Evolutionary conservation across 2,888 invertebrate species (phyloP).

Genomic region (Hipparchia sbordonii): DNA sequence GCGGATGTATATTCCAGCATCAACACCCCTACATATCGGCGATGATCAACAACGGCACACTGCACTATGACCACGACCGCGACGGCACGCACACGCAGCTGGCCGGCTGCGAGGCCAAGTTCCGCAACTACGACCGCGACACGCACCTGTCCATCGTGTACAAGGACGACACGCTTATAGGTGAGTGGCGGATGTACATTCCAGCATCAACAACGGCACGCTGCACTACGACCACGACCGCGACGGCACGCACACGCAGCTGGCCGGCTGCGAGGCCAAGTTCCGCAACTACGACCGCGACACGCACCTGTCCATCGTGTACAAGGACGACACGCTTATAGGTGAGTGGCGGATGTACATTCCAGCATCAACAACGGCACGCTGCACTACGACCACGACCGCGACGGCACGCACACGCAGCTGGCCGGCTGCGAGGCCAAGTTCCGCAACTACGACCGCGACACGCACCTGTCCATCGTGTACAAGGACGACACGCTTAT

Average conservation of each 20-base stretch:
- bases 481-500: slow-evolving; percentile 95
- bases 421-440: no score
- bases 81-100: slow-evolving; percentile 35
- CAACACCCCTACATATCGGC: slow-evolving; percentile 44
- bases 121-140: slow-evolving; percentile 85
- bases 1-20: slow-evolving; percentile 85
- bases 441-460: no score
- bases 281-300: no score
- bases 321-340: slow-evolving; percentile 94
- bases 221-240: slow-evolving; percentile 98
- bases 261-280: no score
- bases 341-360: slow-evolving; percentile 83
- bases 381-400: slow-evolving; percentile 97
- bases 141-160: no score
- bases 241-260: no score
- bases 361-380: slow-evolving; percentile 93
- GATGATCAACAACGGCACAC: no score
- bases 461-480: slow-evolving; percentile 94
- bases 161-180: no score
- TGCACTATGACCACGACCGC: no score
- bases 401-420: no score
- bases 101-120: no score
- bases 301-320: slow-evolving; percentile 94
- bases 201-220: slow-evolving; percentile 93
- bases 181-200: slow-evolving; percentile 65